Evolutionary conservation across 2,113 vertebrate genomes (phyloP), one percentile per base, ranked within the genome.

Genomic region (Notechis scutatus): DNA sequence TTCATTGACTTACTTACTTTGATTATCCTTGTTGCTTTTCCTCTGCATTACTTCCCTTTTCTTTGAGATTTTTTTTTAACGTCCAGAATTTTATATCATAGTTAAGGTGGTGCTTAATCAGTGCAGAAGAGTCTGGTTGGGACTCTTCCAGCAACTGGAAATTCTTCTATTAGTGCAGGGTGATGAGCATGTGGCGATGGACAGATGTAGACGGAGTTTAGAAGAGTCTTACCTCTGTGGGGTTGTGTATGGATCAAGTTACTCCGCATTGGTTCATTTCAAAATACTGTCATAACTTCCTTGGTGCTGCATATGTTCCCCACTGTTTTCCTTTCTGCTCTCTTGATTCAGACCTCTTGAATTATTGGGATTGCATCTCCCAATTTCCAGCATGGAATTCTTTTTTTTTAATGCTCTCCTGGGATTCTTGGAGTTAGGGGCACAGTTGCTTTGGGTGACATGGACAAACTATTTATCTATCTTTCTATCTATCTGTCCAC

Each of bases 1-100:
- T 96, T 97, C 96, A 96, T 94, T 97, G 96, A 95, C 97, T 74
- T 34, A 34, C 0, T 74, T 74, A n/a, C 14, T 69, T 34, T 74
- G 14, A 34, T 74, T 74, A 15, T 29, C 3, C 26, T 64, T 1
- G 10, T 34, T 34, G 14, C 12, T 69, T 34, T 69, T 69, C 64
- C 64, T 69, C 29, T 18, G 14, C 64, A 34, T 69, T 69, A 15
- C 64, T 69, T 6, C 4, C 61, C 64, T 69, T 69, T n/a, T 69
- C 8, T 50, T 50, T 50, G 29, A 69, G 12, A 69, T 5, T n/a
- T 64, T 64, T 64, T 26, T 64, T 64, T 12, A 1, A 12, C 12
- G 11, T 26, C 59, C 26, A 64, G 29, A 69, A 69, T 69, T n/a
- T 1, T 69, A 34, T n/a, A 69, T 69, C 14, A 6, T 34, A 69